Conservation (phyloP, 2,888 invertebrate species). For the Caenorhabditis sp. region DNA sequence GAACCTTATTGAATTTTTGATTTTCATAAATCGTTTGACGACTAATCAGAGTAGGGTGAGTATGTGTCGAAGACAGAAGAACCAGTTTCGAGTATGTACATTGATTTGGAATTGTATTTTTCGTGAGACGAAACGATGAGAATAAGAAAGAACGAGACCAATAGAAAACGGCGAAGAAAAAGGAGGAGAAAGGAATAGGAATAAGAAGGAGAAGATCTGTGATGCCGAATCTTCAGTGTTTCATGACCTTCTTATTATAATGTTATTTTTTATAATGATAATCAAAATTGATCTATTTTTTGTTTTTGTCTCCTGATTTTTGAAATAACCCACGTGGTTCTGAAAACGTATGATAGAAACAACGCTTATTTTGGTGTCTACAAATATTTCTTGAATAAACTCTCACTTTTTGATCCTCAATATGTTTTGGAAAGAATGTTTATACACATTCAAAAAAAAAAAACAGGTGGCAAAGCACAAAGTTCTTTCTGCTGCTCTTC, state of each 20-base stretch:
- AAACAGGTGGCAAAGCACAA: neutral
- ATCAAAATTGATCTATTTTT: neutral
- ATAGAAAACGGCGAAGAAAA: neutral
- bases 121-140: neutral
- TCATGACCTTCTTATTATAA: neutral
- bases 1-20: too few relatives aligned
- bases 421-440: neutral
- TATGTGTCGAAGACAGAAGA: neutral
- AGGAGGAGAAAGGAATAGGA: neutral
- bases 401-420: conserved; percentile 1
- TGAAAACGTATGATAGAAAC: too few relatives aligned
- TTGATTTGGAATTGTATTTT: neutral
- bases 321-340: too few relatives aligned
- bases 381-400: neutral
- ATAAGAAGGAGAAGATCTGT: conserved; percentile 23
- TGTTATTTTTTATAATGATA: neutral
- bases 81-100: neutral
- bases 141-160: neutral
- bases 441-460: too few relatives aligned
- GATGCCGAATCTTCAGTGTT: conserved; percentile 27
- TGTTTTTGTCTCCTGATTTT: neutral
- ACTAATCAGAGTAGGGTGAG: neutral
- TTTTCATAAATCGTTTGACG: neutral
- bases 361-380: too few relatives aligned
- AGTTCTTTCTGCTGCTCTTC: neutral